Evolutionary conservation across 2,797 vertebrate species (phyloP).

Genomic region (Adelosebastes latens): DNA sequence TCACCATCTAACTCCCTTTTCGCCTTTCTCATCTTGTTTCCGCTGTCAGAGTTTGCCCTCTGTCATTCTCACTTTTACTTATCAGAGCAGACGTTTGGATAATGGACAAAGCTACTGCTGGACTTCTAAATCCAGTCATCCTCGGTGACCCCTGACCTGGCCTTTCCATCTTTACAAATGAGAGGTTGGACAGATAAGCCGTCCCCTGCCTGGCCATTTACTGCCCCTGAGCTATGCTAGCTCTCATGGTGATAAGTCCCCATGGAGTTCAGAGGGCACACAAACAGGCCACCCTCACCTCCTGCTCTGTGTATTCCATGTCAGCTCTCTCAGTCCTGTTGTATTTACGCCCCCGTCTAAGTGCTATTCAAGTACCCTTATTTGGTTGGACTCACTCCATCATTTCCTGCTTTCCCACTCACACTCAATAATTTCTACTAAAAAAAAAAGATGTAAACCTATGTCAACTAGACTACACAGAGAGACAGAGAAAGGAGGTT

Average conservation of each 20-base stretch:
- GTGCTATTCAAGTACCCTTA: conserved; percentile 74
- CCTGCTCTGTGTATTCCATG: conserved; percentile 74
- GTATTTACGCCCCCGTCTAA: conserved; percentile 71
- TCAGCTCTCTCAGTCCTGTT: conserved; percentile 66
- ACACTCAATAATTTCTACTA: conserved; percentile 22
- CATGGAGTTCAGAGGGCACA: conserved; percentile 78
- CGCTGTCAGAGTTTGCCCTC: conserved; percentile 73
- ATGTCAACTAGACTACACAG: conserved; percentile 49
- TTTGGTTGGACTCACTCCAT: conserved; percentile 51
- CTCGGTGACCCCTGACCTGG: conserved; percentile 79
- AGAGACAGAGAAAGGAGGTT: conserved; percentile 22
- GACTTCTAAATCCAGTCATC: conserved; percentile 84
- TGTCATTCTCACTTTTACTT: conserved; percentile 83
- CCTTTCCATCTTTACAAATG: conserved; percentile 85
- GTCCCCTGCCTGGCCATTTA: conserved; percentile 73
- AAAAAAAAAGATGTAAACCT: conserved; percentile 52
- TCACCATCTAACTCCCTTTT: conserved; percentile 68
- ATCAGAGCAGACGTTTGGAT: conserved; percentile 84
- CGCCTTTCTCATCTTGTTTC: conserved; percentile 75
- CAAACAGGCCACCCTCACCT: conserved; percentile 76
- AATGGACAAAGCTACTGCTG: conserved; percentile 78
- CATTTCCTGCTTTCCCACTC: conserved; percentile 51
- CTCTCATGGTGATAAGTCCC: conserved; percentile 80
- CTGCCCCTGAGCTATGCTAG: conserved; percentile 73
- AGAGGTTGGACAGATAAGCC: conserved; percentile 82